Base-by-base conservation (phyloP, 2,113 vertebrate species). In the Rhinopithecus roxellana region DNA sequence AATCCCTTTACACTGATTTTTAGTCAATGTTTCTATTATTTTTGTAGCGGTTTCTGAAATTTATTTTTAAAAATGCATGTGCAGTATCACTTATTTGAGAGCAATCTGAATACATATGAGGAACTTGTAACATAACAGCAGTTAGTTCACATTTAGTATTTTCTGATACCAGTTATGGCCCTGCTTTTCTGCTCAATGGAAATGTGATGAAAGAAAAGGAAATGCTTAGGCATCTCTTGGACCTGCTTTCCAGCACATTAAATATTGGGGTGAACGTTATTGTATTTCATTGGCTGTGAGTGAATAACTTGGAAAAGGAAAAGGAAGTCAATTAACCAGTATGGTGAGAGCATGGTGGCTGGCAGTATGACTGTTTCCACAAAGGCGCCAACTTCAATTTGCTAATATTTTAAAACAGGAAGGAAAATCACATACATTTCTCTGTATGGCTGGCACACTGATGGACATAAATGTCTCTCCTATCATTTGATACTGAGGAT, bases 201-300 rank as follows among this genome's bases (percentile, higher is more conserved):
- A 94, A 92, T 64, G 40, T 43, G 57, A 80, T 45, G 40, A 90
- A 45, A 94, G 43, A 16, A 90, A 94, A 96, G 72, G 91, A 95
- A 96, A 72, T 78, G n/a, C 45, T 59, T 48, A 17, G 8, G 32
- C 67, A 61, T 30, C 67, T 93, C 88, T 67, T 61, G 77, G 74
- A 72, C 17, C 38, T 9, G 59, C 80, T 86, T 86, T 69, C 57
- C 18, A 89, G 57, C 10, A 74, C 48, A 75, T 20, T 48, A 45
- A 83, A 38, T 43, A 72, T 43, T 0, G 0, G n/a, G 48, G 5
- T 50, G 40, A 87, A 50, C 13, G 61, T 13, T 50, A 70, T 1
- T 83, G 5, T 80, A 25, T 27, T 80, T 90, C 80, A 35, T 8
- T 89, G 70, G 93, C 78, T 69, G n/a, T 64, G 82, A 81, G 14